Evolutionary conservation across 1,140 invertebrate genomes (phyloP), one percentile per base, ranked within the genome.

Genomic region (Stenopsyche tienmushanensis): DNA sequence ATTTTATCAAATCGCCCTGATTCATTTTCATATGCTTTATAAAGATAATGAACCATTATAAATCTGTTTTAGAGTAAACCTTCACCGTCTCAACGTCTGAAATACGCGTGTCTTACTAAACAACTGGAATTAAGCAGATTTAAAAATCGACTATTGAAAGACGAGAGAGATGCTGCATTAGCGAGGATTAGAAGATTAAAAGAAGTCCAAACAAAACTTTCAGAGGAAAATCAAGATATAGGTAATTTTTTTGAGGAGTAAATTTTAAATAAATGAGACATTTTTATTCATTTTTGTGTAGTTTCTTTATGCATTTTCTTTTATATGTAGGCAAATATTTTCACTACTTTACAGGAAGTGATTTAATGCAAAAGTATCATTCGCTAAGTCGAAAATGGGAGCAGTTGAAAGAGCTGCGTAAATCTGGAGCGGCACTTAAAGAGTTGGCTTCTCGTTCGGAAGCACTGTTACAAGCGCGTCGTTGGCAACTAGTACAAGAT

Each of bases 151-250:
- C 73, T 81, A 64, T 69, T 81, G 3, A 75, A 77, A n/a, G 80
- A 80, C 44, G 80, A 81, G 62, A 73, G 78, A 68, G 79, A 81
- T 53, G 75, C 73, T 64, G 77, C 77, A 54, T 68, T 77, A 13
- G 74, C 73, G 0, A 79, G 76, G 21, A 77, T 81, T 67, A 73
- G 79, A 65, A 73, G 72, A 71, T 72, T 80, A 68, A 77, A 79
- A 76, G 76, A 77, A 71, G 74, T 17, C 53, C 72, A 74, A 18
- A 72, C 72, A 18, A 79, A 78, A 54, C 62, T 80, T 39, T 76
- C 73, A 44, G 79, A 81, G 60, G 78, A 79, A 62, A 81, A 81
- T 65, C 80, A 80, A 65, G 78, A 80, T 71, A 66, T 76, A 34
- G 77, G 80, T 80, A 72, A 23, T 15, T 17, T n/a, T n/a, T n/a